phyloP scores from a whole-genome alignment of 64 coral and sea anemone genomes.

The Montipora efflorescens region DNA sequence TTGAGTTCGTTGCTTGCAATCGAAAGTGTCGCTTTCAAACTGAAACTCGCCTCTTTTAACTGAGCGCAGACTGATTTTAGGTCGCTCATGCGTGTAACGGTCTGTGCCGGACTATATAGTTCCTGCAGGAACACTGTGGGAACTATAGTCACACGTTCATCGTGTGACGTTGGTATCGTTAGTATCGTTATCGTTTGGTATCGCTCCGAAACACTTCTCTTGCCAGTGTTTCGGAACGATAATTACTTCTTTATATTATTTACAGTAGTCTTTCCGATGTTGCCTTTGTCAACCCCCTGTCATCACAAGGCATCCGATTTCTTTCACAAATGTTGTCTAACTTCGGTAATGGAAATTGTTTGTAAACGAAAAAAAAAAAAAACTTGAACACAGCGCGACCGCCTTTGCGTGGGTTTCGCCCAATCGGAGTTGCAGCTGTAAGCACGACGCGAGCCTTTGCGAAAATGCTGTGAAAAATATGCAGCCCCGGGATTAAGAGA shows the following conservation, averaged over 20 bases:
- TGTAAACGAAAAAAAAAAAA: not conserved
- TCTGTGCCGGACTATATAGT: no score
- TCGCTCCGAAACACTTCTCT: not conserved
- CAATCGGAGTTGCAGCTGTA: slow-evolving; percentile 9
- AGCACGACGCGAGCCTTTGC: not conserved
- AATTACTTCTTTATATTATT: not conserved
- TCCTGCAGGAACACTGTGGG: no score
- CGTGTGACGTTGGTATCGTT: no score
- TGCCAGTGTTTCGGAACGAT: not conserved
- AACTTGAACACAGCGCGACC: no score
- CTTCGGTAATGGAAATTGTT: not conserved
- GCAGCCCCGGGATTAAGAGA: not conserved
- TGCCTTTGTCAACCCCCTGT: not conserved
- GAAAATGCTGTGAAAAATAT: not conserved
- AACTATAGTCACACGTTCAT: no score
- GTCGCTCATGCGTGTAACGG: not conserved
- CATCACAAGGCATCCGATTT: not conserved
- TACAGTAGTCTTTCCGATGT: not conserved
- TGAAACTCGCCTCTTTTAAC: not conserved
- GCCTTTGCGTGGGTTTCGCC: not conserved
- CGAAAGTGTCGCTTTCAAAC: not conserved
- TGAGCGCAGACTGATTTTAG: not conserved
- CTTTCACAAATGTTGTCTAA: not conserved
- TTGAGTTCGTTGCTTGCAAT: not conserved
- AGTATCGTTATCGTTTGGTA: no score